Base-by-base conservation (phyloP, 2,888 invertebrate species). In the Lypha dubia region DNA sequence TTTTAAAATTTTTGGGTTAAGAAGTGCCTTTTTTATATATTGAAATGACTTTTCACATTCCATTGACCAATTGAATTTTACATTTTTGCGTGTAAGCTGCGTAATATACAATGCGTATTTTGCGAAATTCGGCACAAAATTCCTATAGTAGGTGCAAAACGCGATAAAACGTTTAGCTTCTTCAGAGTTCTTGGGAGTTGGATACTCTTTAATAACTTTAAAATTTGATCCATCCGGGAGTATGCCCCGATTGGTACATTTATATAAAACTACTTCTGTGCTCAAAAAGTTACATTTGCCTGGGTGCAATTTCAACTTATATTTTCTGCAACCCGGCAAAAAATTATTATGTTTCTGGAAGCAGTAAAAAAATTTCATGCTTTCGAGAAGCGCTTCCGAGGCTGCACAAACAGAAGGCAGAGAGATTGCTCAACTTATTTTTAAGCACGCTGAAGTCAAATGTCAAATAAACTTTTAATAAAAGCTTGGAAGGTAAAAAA, bases 11-110 rank as follows among this genome's bases (percentile, higher is more conserved):
- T 9, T 11, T 41, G 82, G 65, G 0, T 20, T 71, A 3, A 73
- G n/a, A 8, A 75, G 35, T 46, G 24, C 24, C 38, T 62, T 65
- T 74, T 85, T 86, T 0, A 79, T 60, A 35, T 44, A 63, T 65
- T 82, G 15, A 28, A 86, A 87, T 9, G 56, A 8, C 0, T 58
- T 44, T 15, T 87, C 65, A 24, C 84, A 84, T 46, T 85, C 63
- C 1, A 20, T 32, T 3, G 38, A 20, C 28, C 53, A 20, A 49
- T 3, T 49, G 15, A 24, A 67, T 20, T 46, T 3, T 13, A 67
- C 46, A 8, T 67, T 67, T 28, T 49, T 49, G 1, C 32, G 32
- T 3, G 28, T 20, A 1, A 67, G n/a, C 4, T 20, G 35, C 20
- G 38, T 60, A 32, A 60, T 32, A 20, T 17, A 15, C 38, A 24